Percentiles rank a stretch among this genome's conserved stretches.
These are phyloP conservation scores for Saccostrea cuccullata DNA, from an alignment of 1,140 invertebrate genomes.

Conservation along the genomic window DNA sequence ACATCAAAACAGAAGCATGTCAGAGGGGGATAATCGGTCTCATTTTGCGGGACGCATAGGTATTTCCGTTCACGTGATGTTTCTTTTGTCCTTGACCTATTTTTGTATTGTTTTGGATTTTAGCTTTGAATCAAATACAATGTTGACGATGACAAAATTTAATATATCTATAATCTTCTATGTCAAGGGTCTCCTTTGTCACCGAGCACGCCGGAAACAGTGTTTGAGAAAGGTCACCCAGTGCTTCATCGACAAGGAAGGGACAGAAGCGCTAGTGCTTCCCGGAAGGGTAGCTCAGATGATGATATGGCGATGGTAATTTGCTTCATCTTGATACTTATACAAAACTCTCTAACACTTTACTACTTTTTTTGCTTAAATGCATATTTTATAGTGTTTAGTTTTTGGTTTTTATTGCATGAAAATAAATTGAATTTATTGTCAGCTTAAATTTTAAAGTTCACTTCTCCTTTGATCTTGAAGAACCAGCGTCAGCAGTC, in stretches of 20 bases:
- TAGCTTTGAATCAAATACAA: too few species aligned
- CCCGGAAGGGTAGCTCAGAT: not conserved
- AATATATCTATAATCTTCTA: not conserved
- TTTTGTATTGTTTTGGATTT: too few species aligned
- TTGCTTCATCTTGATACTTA: not conserved
- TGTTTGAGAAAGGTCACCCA: not conserved
- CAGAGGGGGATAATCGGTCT: not conserved
- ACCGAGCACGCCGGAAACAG: not conserved
- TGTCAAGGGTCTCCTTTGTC: not conserved
- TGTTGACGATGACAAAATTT: too few species aligned
- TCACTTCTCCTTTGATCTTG: not conserved
- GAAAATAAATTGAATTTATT: not conserved
- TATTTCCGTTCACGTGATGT: not conserved
- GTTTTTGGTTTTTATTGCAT: not conserved
- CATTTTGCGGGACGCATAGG: not conserved
- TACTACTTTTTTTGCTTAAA: not conserved
- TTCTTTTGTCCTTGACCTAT: not conserved
- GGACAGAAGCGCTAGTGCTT: not conserved
- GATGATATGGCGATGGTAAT: not conserved
- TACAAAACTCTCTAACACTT: too few species aligned
- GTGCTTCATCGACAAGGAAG: not conserved
- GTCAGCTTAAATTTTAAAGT: not conserved
- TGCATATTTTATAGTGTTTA: not conserved
- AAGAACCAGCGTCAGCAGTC: not conserved
- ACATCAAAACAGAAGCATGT: not conserved